Evolutionary conservation across 2,888 invertebrate species (phyloP).

Genomic region (Abrostola tripartita): DNA sequence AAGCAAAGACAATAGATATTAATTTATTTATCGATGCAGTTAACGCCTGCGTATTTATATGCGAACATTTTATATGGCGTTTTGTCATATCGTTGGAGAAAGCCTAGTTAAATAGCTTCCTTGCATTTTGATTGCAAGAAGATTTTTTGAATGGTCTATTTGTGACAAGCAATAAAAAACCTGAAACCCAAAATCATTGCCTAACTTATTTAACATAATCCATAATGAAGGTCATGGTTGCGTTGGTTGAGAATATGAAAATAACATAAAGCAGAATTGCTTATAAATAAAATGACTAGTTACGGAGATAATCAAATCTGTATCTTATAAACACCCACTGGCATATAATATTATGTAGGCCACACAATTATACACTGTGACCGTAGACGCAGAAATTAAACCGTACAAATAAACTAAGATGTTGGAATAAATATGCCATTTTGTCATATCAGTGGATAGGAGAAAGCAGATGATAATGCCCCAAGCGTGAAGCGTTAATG

Average conservation of each 20-base stretch:
- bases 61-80: slow-evolving; percentile 56
- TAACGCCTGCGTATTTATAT: slow-evolving; percentile 62
- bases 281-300: too few relatives aligned
- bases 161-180: too few relatives aligned
- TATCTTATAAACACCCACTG: too few relatives aligned
- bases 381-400: slow-evolving; percentile 8
- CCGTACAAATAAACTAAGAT: slow-evolving; percentile 23
- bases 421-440: slow-evolving; percentile 11
- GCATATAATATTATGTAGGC: too few relatives aligned
- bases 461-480: slow-evolving; percentile 52
- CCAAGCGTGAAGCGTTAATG: slow-evolving; percentile 53
- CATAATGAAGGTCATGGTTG: too few relatives aligned
- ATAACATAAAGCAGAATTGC: too few relatives aligned
- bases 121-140: neutral
- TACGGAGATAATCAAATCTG: too few relatives aligned
- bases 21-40: slow-evolving; percentile 76
- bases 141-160: too few relatives aligned
- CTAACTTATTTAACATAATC: too few relatives aligned
- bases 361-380: too few relatives aligned
- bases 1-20: slow-evolving; percentile 83
- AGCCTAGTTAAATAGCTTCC: slow-evolving; percentile 22
- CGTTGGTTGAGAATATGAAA: too few relatives aligned
- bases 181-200: too few relatives aligned
- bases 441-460: slow-evolving; percentile 32
- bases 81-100: slow-evolving; percentile 59